These are phyloP conservation scores for Stegophylla sp. DNA, from an alignment of 2,888 invertebrate genomes.

Conservation along the genomic window DNA sequence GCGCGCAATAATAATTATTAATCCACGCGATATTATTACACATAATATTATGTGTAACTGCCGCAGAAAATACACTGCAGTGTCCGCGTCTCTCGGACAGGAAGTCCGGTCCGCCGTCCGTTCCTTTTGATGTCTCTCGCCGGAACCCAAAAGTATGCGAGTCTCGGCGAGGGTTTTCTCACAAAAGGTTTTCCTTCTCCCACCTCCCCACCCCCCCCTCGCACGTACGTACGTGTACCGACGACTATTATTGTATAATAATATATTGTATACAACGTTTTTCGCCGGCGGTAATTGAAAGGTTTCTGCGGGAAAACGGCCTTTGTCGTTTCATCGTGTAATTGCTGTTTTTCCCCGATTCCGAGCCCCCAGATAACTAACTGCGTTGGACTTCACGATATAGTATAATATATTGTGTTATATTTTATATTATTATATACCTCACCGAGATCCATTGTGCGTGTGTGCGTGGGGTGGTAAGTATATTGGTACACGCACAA, in stretches of 20 bases:
- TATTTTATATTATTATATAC: too few relatives aligned
- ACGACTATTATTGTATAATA: neutral
- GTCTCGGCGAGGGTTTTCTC: conserved; percentile 7
- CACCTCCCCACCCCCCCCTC: too few relatives aligned
- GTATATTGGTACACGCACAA: too few relatives aligned
- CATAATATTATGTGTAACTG: too few relatives aligned
- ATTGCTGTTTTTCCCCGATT: conserved; percentile 27
- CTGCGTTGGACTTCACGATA: conserved; percentile 25
- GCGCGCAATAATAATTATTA: neutral
- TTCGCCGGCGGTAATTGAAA: conserved; percentile 41
- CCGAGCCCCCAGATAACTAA: neutral
- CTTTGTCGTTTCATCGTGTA: neutral
- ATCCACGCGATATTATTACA: conserved; percentile 50
- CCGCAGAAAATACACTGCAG: too few relatives aligned
- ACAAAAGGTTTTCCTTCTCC: conserved; percentile 53
- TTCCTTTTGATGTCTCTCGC: conserved; percentile 59
- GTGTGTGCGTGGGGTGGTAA: neutral
- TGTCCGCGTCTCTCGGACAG: conserved; percentile 52
- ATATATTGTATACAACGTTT: neutral
- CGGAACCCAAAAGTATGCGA: conserved; percentile 39
- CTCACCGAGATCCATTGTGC: too few relatives aligned
- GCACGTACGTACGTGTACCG: too few relatives aligned
- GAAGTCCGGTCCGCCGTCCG: conserved; percentile 40
- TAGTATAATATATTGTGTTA: too few relatives aligned
- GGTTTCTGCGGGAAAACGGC: conserved; percentile 42